These are phyloP conservation scores for Lottia scabra DNA, from an alignment of 2,888 invertebrate species.

Conservation along the genomic window DNA sequence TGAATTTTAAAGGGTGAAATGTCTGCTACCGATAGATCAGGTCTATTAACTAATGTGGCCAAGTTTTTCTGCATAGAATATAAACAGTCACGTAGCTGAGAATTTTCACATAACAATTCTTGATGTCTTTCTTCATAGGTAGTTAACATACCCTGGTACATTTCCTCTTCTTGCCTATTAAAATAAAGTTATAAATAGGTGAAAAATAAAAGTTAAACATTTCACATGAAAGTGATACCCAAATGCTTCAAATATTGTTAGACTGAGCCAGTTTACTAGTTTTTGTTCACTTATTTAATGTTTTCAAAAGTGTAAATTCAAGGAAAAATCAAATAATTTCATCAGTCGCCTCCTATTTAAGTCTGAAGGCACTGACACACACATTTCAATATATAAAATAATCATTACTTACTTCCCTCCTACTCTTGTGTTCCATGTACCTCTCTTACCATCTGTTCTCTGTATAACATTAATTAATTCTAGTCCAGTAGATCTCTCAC, in stretches of 20 bases:
- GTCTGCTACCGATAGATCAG: constrained; percentile 25
- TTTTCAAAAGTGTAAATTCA: no score
- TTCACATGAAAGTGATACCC: no score
- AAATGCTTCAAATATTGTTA: no score
- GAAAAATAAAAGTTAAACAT: no score
- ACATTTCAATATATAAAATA: no score
- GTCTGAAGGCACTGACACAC: no score
- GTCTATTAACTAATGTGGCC: constrained; percentile 31
- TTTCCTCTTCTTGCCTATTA: constrained; percentile 58
- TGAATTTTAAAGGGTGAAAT: constrained; percentile 5
- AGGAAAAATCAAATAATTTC: no score
- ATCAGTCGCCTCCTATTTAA: no score
- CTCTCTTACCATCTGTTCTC: constrained; percentile 56
- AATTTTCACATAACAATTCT: constrained; percentile 61
- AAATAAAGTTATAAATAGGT: no score
- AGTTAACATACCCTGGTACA: constrained; percentile 56
- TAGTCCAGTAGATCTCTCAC: constrained; percentile 58
- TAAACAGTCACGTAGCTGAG: constrained; percentile 57
- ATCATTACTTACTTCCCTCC: constrained; percentile 44
- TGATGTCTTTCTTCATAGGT: constrained; percentile 63
- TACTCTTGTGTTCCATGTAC: constrained; percentile 50
- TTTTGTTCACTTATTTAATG: no score
- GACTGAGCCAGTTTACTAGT: no score
- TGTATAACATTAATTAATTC: constrained; percentile 55
- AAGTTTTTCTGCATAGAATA: constrained; percentile 57